Conservation (phyloP, 2,888 invertebrate genomes). For the Galerucella nymphaeae region DNA sequence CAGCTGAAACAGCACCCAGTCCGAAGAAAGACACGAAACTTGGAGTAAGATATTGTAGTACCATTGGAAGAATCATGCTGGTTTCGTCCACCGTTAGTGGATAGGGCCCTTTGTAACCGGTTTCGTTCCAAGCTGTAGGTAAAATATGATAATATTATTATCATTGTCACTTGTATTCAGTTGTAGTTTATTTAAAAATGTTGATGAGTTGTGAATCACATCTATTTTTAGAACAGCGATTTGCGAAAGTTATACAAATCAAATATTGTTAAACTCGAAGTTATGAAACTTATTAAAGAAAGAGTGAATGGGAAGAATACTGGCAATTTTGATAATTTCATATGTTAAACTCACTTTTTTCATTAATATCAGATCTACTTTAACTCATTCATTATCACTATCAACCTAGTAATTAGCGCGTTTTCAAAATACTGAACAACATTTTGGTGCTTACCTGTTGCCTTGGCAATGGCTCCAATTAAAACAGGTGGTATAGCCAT, state of each 20-base stretch:
- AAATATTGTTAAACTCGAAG: too few relatives aligned
- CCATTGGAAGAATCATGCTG: slow-evolving; percentile 96
- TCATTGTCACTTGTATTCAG: not conserved
- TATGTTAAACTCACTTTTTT: too few relatives aligned
- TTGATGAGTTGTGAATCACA: not conserved
- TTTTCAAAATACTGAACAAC: too few relatives aligned
- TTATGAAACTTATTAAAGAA: too few relatives aligned
- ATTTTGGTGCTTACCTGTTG: slow-evolving; percentile 76
- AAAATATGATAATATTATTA: not conserved
- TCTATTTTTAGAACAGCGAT: not conserved
- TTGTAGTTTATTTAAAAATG: not conserved
- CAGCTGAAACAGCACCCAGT: slow-evolving; percentile 97
- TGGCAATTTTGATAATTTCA: too few relatives aligned
- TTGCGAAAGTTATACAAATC: not conserved
- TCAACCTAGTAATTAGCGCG: too few relatives aligned
- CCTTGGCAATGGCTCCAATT: slow-evolving; percentile 96
- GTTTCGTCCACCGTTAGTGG: slow-evolving; percentile 83
- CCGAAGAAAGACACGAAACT: slow-evolving; percentile 93
- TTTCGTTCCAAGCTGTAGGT: slow-evolving; percentile 93
- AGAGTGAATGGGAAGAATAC: too few relatives aligned
- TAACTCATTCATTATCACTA: too few relatives aligned
- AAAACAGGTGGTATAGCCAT: slow-evolving; percentile 98
- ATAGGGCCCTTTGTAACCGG: slow-evolving; percentile 81
- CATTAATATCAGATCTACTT: too few relatives aligned
- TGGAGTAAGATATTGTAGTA: slow-evolving; percentile 95